Conservation (phyloP, 1,140 invertebrate species). For the Dendrolimus punctatus region DNA sequence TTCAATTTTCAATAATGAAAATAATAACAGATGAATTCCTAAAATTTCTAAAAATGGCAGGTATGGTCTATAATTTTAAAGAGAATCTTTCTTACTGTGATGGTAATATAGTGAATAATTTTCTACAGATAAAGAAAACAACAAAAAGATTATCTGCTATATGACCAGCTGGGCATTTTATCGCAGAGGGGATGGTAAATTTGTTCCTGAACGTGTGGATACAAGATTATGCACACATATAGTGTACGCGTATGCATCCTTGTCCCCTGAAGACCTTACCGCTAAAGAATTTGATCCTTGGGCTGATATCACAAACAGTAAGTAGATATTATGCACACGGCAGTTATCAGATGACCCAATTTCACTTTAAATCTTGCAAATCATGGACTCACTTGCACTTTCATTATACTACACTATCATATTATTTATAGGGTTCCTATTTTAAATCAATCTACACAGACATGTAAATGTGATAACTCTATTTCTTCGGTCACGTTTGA, state of each 20-base stretch:
- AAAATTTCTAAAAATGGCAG: too few relatives aligned
- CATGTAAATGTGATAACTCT: too few relatives aligned
- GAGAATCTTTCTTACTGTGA: not conserved
- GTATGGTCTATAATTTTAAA: too few relatives aligned
- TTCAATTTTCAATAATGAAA: too few relatives aligned
- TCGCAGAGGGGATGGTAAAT: constrained; percentile 85
- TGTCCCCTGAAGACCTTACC: constrained; percentile 82
- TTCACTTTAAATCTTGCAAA: too few relatives aligned
- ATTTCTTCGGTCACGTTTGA: too few relatives aligned
- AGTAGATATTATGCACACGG: constrained; percentile 37
- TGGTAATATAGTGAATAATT: not conserved
- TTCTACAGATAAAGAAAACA: constrained; percentile 41
- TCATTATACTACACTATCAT: too few relatives aligned
- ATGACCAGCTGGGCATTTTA: constrained; percentile 92
- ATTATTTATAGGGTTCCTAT: too few relatives aligned
- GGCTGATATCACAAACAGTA: constrained; percentile 89
- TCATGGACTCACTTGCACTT: too few relatives aligned
- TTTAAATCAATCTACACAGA: too few relatives aligned
- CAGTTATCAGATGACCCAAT: too few relatives aligned
- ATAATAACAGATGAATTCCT: too few relatives aligned
- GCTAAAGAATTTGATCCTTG: constrained; percentile 87
- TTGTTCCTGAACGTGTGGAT: constrained; percentile 89
- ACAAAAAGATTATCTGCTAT: constrained; percentile 84
- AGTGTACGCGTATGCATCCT: constrained; percentile 91
- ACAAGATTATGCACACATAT: constrained; percentile 87